phyloP scores from a whole-genome alignment of 2,888 invertebrate species.

The Lamproptera curius region DNA sequence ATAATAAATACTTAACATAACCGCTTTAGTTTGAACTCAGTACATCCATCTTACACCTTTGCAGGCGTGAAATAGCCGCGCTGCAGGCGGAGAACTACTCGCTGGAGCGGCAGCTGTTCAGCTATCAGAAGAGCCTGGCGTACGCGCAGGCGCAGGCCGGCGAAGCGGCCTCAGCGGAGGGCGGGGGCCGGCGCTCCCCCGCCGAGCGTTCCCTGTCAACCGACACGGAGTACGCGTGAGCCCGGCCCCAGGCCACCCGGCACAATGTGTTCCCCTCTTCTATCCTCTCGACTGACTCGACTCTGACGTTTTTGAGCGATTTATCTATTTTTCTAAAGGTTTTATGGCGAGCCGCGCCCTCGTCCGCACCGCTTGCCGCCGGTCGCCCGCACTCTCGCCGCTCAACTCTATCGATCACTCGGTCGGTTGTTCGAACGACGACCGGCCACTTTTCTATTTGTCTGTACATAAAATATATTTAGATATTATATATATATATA shows the following conservation, averaged over 20 bases:
- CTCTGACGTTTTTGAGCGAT: slow-evolving; percentile 76
- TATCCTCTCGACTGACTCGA: slow-evolving; percentile 75
- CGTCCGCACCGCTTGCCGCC: slow-evolving; percentile 75
- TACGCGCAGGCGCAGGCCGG: slow-evolving; percentile 82
- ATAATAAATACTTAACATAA: too few species aligned
- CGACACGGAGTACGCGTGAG: slow-evolving; percentile 86
- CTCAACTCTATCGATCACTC: slow-evolving; percentile 67
- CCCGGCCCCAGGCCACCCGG: slow-evolving; percentile 14
- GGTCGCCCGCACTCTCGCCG: slow-evolving; percentile 76
- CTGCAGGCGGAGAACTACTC: slow-evolving; percentile 91
- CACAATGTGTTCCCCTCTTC: slow-evolving; percentile 46
- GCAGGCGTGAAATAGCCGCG: slow-evolving; percentile 86
- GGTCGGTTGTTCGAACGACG: slow-evolving; percentile 66
- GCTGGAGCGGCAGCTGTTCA: slow-evolving; percentile 88
- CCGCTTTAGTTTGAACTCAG: too few species aligned
- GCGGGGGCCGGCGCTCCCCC: slow-evolving; percentile 63
- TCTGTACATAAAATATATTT: slow-evolving; percentile 79
- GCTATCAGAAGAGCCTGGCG: slow-evolving; percentile 88
- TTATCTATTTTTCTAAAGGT: slow-evolving; percentile 78
- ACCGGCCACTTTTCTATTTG: slow-evolving; percentile 77
- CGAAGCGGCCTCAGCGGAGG: slow-evolving; percentile 60
- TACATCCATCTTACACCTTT: too few species aligned
- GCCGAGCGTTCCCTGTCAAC: slow-evolving; percentile 81
- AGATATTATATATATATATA: slow-evolving; percentile 63
- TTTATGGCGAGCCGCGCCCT: slow-evolving; percentile 76